These are phyloP conservation scores for Lates japonicus DNA, from an alignment of 2,797 vertebrate species.

Conservation along the genomic window DNA sequence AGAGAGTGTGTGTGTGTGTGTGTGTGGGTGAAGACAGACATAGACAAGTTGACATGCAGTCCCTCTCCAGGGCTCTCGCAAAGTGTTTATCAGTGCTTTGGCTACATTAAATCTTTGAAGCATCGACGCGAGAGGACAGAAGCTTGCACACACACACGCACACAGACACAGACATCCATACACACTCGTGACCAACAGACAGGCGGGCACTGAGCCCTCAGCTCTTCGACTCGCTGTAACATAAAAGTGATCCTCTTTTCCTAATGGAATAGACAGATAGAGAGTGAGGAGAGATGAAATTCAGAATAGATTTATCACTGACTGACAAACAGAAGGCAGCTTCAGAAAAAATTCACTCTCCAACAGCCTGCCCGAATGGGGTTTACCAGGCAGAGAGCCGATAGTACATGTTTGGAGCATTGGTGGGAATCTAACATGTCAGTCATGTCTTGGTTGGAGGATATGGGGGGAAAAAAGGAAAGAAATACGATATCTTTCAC, in stretches of 20 bases:
- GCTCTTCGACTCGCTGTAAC: slow-evolving; percentile 38
- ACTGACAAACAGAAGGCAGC: slow-evolving; percentile 58
- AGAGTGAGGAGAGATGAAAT: slow-evolving; percentile 47
- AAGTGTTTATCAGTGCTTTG: slow-evolving; percentile 71
- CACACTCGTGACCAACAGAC: slow-evolving; percentile 34
- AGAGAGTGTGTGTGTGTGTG: background rate
- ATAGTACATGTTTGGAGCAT: slow-evolving; percentile 2
- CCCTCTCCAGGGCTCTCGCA: slow-evolving; percentile 56
- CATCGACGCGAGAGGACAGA: slow-evolving; percentile 15
- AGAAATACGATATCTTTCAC: background rate
- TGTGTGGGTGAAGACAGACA: slow-evolving; percentile 18
- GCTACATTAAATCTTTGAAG: slow-evolving; percentile 66
- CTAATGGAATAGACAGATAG: slow-evolving; percentile 57
- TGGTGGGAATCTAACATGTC: slow-evolving; percentile 23
- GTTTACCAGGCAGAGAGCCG: slow-evolving; percentile 46
- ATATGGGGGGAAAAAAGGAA: background rate
- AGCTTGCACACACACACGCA: background rate
- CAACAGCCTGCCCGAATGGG: slow-evolving; percentile 35
- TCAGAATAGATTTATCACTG: slow-evolving; percentile 65
- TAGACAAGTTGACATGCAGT: slow-evolving; percentile 53
- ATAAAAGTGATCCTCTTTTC: slow-evolving; percentile 60
- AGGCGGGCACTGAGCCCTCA: slow-evolving; percentile 34
- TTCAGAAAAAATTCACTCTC: slow-evolving; percentile 30
- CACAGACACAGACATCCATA: background rate
- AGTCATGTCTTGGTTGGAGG: slow-evolving; percentile 19